Percentiles rank a stretch among this genome's conserved stretches.
Conservation (phyloP, 2,888 invertebrate genomes). For the Hypolimnas misippus region DNA sequence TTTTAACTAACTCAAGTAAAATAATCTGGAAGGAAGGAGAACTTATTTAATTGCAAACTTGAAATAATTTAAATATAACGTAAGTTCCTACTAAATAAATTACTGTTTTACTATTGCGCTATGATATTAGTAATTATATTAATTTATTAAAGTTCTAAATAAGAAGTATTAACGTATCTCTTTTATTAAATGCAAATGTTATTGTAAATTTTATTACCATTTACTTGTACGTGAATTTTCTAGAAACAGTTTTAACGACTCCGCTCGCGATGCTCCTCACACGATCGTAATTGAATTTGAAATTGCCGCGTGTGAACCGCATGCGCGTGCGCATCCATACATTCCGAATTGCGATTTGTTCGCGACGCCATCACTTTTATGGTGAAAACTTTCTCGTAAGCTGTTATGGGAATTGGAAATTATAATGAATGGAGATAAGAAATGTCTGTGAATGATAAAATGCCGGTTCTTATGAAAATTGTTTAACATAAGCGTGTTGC, state of each 20-base stretch:
- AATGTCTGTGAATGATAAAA: not conserved
- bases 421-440: constrained; percentile 18
- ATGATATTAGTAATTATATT: no score
- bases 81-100: no score
- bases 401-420: constrained; percentile 27
- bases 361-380: constrained; percentile 21
- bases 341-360: constrained; percentile 33
- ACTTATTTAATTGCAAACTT: no score
- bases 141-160: no score
- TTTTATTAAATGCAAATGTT: not conserved
- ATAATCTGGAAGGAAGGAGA: no score
- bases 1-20: no score
- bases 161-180: no score
- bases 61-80: no score
- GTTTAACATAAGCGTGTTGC: not conserved
- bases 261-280: constrained; percentile 16
- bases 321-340: constrained; percentile 33
- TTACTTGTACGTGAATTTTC: constrained; percentile 4
- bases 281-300: constrained; percentile 36
- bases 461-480: constrained; percentile 14
- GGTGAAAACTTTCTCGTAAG: constrained; percentile 24
- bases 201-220: not conserved
- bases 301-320: constrained; percentile 33
- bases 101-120: no score
- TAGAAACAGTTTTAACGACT: constrained; percentile 25